Evolutionary conservation across 37 sponge, comb jelly and placozoan species (phyloP).

Genomic region (Cladorhizidae sp.): DNA sequence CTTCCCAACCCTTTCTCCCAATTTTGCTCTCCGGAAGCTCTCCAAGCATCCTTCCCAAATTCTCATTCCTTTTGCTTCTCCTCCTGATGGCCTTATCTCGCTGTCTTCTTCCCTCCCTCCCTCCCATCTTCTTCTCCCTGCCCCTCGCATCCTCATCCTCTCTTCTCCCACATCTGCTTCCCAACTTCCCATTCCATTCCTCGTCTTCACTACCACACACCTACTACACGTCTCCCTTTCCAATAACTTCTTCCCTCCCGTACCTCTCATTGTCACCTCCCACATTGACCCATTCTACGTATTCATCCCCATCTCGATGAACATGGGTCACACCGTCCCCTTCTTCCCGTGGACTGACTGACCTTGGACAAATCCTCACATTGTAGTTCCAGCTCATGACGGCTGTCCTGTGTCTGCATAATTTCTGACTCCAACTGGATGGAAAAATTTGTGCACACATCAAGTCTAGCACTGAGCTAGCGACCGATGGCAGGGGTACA

Average conservation of each 20-base stretch:
- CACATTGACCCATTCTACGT: background rate
- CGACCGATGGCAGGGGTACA: no score
- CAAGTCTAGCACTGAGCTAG: slow-evolving; percentile 43
- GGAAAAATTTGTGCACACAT: slow-evolving; percentile 39
- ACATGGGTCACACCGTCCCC: background rate
- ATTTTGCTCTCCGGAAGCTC: no score
- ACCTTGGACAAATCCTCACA: slow-evolving; percentile 33
- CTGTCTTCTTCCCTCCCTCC: no score
- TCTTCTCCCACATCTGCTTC: background rate
- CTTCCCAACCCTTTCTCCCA: no score
- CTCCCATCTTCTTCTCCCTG: no score
- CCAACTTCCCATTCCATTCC: no score
- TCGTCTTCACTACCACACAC: no score
- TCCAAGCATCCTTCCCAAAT: no score
- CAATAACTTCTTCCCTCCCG: no score
- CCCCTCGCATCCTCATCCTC: background rate
- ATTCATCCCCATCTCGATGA: background rate
- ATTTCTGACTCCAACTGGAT: slow-evolving; percentile 65
- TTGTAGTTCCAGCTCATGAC: slow-evolving; percentile 37
- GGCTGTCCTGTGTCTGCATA: background rate
- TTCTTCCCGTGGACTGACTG: background rate
- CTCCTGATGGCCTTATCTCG: no score
- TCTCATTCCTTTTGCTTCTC: no score
- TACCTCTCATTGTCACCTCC: background rate
- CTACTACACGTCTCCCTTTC: no score